Conservation (phyloP, 2,888 invertebrate genomes). For the Apocheima hispidaria region DNA sequence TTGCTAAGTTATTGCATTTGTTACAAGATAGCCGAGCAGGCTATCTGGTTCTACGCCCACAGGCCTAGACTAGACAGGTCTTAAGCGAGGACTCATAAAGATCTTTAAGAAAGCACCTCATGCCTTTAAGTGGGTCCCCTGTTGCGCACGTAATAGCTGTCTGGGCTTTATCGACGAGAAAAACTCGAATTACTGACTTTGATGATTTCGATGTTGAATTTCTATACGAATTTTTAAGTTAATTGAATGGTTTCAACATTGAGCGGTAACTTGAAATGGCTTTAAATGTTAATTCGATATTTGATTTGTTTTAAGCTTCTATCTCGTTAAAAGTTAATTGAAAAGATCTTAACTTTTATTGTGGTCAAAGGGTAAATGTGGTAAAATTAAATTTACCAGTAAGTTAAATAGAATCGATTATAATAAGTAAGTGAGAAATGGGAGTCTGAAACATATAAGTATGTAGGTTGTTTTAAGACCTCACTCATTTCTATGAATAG, state of each 20-base stretch:
- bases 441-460: slow-evolving; percentile 1
- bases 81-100: slow-evolving; percentile 45
- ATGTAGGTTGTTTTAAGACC: slow-evolving; percentile 3
- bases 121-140: slow-evolving; percentile 42
- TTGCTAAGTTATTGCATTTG: slow-evolving; percentile 43
- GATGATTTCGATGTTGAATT: slow-evolving; percentile 10
- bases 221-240: slow-evolving; percentile 20
- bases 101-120: slow-evolving; percentile 43
- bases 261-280: background rate
- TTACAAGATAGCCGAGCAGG: slow-evolving; percentile 25
- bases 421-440: background rate
- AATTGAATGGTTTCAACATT: slow-evolving; percentile 28
- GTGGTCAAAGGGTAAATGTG: background rate
- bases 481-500: slow-evolving; percentile 20
- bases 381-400: background rate
- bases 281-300: background rate
- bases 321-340: background rate
- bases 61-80: slow-evolving; percentile 53
- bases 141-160: slow-evolving; percentile 41
- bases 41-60: slow-evolving; percentile 54
- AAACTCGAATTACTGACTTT: slow-evolving; percentile 36
- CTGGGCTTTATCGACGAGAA: slow-evolving; percentile 40
- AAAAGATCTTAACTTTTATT: background rate
- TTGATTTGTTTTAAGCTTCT: background rate
- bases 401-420: background rate